phyloP scores from a whole-genome alignment of 2,888 invertebrate genomes.

The Dugesia japonica region DNA sequence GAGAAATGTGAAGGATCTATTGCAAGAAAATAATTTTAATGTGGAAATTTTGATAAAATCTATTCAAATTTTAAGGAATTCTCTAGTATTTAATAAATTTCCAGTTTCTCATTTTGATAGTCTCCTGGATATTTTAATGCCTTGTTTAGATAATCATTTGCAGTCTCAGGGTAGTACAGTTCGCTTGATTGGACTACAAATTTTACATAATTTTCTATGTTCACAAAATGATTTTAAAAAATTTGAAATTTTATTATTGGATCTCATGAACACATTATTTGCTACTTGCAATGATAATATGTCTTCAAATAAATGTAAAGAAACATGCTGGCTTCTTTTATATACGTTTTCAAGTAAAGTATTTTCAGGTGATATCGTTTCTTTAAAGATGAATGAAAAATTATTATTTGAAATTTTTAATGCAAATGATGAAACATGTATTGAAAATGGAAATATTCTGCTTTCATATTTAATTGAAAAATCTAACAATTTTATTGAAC shows the following conservation, averaged over 20 bases:
- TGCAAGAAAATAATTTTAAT: neutral
- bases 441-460: no score
- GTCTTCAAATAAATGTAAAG: neutral
- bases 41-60: neutral
- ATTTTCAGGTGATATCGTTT: neutral
- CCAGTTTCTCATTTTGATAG: neutral
- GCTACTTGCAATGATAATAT: neutral
- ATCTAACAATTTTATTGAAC: no score
- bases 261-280: neutral
- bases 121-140: neutral
- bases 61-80: neutral
- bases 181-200: neutral
- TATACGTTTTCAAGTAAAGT: neutral
- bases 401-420: no score
- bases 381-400: neutral
- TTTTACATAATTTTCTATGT: neutral
- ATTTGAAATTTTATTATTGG: neutral
- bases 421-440: no score
- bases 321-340: neutral
- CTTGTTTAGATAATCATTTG: neutral
- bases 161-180: neutral
- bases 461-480: no score
- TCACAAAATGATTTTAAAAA: neutral
- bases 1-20: no score
- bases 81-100: neutral